Evolutionary conservation across 2,797 vertebrate genomes (phyloP).

Genomic region (Rhabdophis nuchalis): DNA sequence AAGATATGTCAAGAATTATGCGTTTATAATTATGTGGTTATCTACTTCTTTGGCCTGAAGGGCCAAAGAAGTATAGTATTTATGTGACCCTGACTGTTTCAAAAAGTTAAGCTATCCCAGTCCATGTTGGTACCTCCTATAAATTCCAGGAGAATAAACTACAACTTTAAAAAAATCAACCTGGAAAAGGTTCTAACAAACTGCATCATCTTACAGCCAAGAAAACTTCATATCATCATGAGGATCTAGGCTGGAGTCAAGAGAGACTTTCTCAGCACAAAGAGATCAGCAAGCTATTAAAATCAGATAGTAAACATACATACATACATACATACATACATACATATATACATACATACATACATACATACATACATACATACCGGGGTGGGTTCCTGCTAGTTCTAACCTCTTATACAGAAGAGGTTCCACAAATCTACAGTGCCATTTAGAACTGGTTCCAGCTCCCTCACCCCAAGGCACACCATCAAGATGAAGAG

Average conservation of each 20-base stretch:
- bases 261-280: neutral
- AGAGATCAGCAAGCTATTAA: neutral
- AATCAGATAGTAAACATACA: neutral
- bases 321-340: neutral
- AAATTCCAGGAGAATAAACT: neutral
- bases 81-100: neutral
- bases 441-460: too few relatives aligned
- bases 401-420: too few relatives aligned
- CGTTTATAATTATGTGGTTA: neutral
- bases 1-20: neutral
- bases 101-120: neutral
- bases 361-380: too few relatives aligned
- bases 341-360: too few relatives aligned
- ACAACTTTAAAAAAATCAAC: neutral
- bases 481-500: too few relatives aligned
- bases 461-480: too few relatives aligned
- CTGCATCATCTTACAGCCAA: neutral
- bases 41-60: too few relatives aligned
- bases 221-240: neutral
- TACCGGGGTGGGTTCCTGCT: too few relatives aligned
- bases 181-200: neutral
- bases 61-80: neutral
- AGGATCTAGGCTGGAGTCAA: neutral
- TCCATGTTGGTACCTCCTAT: neutral
- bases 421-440: too few relatives aligned